Base-by-base conservation (phyloP, 2,113 vertebrate genomes). In the Bubo bubo region DNA sequence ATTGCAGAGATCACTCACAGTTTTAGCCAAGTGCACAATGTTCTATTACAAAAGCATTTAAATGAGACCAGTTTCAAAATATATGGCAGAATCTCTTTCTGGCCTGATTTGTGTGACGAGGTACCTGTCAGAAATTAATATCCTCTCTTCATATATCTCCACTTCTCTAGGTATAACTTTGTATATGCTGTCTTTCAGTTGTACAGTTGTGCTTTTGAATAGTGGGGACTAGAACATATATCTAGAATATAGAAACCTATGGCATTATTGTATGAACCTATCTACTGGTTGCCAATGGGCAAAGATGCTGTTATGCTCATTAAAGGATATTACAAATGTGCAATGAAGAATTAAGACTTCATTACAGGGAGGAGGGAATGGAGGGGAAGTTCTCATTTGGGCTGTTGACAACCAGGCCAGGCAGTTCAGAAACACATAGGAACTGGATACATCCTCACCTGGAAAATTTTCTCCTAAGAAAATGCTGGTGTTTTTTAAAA, bases 21-120 rank as follows among this genome's bases (percentile, higher is more conserved):
- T 94, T 94, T 85, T 85, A 91, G 74, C 79, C 93, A 97, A 96
- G 77, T 86, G 41, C 58, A 95, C 47, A 89, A 68, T 56, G 83
- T 95, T 96, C 92, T 96, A 50, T 79, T 79, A 68, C 39, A 90
- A 96, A 97, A 94, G 34, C 62, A 95, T 96, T 50, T 92, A 83
- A 97, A 96, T 90, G 60, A 95, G 58, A 43, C 37, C 59, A 77
- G 35, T 94, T 91, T 95, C 58, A 95, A 96, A 98, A 96, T 53
- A 85, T 16, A 88, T 23, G 60, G 64, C 76, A 79, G 26, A 97
- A 95, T 85, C 23, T 96, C 74, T 75, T 95, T 95, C 85, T 79
- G 32, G n/a, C 13, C 23, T 73, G 66, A 34, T 93, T 76, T 94
- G 12, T 84, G 58, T 52, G 52, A 79, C 18, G 6, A 43, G 30